These are phyloP conservation scores for Marasmarcha lunaedactyla DNA, from an alignment of 2,888 invertebrate genomes.

Conservation along the genomic window DNA sequence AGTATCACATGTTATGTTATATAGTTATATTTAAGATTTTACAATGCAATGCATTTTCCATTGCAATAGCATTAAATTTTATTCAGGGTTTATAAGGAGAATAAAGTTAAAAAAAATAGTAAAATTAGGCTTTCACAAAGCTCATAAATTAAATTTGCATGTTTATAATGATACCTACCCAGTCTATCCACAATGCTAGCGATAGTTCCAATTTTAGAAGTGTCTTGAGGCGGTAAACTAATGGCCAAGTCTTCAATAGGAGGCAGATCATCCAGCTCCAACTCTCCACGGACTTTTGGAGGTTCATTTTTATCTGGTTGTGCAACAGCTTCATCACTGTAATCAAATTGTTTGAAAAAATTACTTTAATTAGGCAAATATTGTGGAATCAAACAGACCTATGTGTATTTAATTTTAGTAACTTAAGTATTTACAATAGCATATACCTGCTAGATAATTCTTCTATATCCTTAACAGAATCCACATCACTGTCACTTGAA, in stretches of 20 bases:
- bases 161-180: conserved; percentile 57
- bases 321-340: conserved; percentile 42
- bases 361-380: conserved; percentile 1
- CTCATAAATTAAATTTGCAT: no score
- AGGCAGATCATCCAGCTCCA: conserved; percentile 78
- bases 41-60: no score
- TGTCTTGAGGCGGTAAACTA: conserved; percentile 80
- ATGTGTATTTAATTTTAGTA: no score
- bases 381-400: no score
- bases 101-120: no score
- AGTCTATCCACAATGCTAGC: conserved; percentile 78
- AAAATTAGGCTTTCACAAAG: no score
- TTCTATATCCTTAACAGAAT: conserved; percentile 56
- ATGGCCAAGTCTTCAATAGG: conserved; percentile 86
- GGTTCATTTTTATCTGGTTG: conserved; percentile 31
- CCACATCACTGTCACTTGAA: conserved; percentile 53
- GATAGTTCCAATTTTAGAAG: conserved; percentile 79
- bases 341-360: conserved; percentile 13
- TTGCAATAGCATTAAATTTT: no score
- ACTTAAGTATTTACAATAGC: no score
- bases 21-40: no score
- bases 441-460: conserved; percentile 50
- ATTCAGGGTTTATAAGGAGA: no score
- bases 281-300: conserved; percentile 65
- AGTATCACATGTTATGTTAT: no score